Conservation (phyloP, 2,797 vertebrate species). For the Bradypodion ventrale region DNA sequence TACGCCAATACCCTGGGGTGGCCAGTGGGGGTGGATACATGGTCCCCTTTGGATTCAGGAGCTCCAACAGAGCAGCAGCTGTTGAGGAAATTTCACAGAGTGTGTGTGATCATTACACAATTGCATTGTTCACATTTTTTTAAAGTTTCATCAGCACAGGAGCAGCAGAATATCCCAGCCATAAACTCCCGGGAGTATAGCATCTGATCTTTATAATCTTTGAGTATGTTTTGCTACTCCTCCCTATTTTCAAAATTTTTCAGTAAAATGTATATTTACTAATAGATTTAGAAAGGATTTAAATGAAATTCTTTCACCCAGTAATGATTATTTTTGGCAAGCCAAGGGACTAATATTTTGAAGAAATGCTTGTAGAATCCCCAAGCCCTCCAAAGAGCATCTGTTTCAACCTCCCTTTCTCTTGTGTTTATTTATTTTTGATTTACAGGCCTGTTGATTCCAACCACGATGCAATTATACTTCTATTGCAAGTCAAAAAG, state of each 20-base stretch:
- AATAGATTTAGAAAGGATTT: background rate
- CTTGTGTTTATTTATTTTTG: constrained; percentile 59
- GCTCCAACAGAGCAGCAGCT: constrained; percentile 39
- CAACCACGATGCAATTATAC: constrained; percentile 66
- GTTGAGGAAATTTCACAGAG: constrained; percentile 14
- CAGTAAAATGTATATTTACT: background rate
- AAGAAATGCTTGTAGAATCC: constrained; percentile 30
- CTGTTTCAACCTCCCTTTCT: constrained; percentile 37
- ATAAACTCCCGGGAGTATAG: background rate
- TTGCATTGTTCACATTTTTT: constrained; percentile 27
- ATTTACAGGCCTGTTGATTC: constrained; percentile 65
- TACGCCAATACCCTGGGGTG: constrained; percentile 32
- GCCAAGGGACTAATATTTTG: background rate
- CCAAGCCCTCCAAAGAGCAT: constrained; percentile 30
- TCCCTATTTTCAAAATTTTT: background rate
- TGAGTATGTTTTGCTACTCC: background rate
- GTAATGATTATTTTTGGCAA: constrained; percentile 4
- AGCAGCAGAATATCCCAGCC: constrained; percentile 35
- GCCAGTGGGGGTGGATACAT: constrained; percentile 1
- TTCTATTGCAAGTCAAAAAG: constrained; percentile 62
- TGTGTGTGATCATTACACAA: constrained; percentile 45
- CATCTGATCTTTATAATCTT: constrained; percentile 13
- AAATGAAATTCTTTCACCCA: background rate
- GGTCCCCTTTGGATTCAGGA: constrained; percentile 28
- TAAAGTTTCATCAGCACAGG: constrained; percentile 13